Evolutionary conservation across 1,140 invertebrate species (phyloP), one percentile per base, ranked within the genome.

Genomic region (Penaeus vannamei): DNA sequence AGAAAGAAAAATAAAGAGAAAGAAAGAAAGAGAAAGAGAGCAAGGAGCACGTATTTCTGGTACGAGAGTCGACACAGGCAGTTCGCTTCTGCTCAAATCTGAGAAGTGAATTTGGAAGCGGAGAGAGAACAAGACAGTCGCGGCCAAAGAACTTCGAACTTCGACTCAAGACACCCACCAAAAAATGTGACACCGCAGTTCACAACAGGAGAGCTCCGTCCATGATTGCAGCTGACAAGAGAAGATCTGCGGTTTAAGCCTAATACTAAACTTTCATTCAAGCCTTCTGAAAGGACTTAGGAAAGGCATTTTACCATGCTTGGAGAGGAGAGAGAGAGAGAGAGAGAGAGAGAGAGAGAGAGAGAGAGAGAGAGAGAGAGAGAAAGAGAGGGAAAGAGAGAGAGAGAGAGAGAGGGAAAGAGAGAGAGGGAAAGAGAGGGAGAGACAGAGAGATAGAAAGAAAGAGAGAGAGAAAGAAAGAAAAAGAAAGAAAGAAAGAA

Each of bases 291-390:
- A 36, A 36, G 5, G 1, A 5, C 1, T 5, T 36, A 36, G 5
- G 36, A 36, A 36, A 2, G 36, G 36, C 36, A 36, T 36, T n/a
- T n/a, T n/a, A n/a, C n/a, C n/a, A n/a, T n/a, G n/a, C 17, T 17
- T 19, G 62, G n/a, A n/a, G n/a, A n/a, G n/a, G 62, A 64, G 62
- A 64, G 62, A 64, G 62, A 64, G 62, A 64, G 62, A 64, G 62
- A 64, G 62, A 64, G 62, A 64, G 62, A 64, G 62, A 64, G 62
- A 64, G 62, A 64, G 62, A 64, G 62, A 64, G 62, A 64, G 62
- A 7, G 64, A 7, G 7, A 7, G 64, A 66, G 64, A 66, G 64
- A 66, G 7, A 7, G 7, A 7, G 64, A 66, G 64, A 66, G 64
- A 7, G 7, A 7, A 7, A 66, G 64, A 66, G 64, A 66, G 64